Conservation (phyloP, 2,888 invertebrate genomes). For the Holacanthella duospinosa region DNA sequence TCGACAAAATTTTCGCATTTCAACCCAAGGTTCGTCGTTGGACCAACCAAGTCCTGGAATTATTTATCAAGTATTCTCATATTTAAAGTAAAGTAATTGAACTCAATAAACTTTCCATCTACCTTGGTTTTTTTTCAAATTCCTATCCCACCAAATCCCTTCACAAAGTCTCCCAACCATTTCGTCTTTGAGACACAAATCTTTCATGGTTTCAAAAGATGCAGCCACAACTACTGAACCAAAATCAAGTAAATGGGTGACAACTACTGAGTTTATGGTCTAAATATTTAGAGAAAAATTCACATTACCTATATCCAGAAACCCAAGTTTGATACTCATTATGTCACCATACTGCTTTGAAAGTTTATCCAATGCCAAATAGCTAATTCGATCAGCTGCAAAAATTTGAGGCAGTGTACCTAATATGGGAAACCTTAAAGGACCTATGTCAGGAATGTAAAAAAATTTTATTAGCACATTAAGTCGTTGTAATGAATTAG, state of each 20-base stretch:
- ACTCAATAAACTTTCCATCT: not conserved
- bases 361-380: not conserved
- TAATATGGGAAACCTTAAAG: not conserved
- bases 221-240: not conserved
- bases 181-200: slow-evolving; percentile 5
- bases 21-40: not conserved
- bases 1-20: slow-evolving; percentile 3
- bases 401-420: not conserved
- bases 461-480: not conserved
- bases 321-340: slow-evolving; percentile 3
- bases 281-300: not conserved
- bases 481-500: not conserved
- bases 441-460: not conserved
- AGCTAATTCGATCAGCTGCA: not conserved
- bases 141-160: slow-evolving; percentile 9
- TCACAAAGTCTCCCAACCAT: slow-evolving; percentile 5
- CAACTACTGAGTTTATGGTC: not conserved
- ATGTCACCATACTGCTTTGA: not conserved
- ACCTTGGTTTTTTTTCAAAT: slow-evolving; percentile 8
- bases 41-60: not conserved
- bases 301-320: not conserved
- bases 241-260: no score
- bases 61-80: no score
- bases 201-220: slow-evolving; percentile 6
- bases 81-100: no score